These are phyloP conservation scores for Thalassoma bifasciatum DNA, from an alignment of 2,113 vertebrate genomes.

Conservation along the genomic window DNA sequence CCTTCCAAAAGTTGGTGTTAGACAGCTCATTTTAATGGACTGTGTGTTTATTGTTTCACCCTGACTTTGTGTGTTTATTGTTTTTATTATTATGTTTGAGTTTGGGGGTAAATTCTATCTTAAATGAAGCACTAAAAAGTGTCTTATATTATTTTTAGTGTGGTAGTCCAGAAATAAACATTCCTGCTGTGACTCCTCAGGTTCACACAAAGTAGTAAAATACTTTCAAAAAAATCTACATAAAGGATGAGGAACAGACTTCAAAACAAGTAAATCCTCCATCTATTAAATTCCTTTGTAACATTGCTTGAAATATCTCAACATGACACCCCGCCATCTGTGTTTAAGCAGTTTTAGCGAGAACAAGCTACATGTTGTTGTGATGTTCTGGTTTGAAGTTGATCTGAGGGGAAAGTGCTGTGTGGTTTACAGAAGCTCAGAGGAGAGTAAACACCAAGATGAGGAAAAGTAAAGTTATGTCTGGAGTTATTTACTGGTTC, in stretches of 20 bases:
- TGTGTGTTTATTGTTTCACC: too few species aligned
- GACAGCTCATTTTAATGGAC: too few species aligned
- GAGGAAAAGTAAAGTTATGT: too few species aligned
- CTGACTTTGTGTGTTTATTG: too few species aligned
- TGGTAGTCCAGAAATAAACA: not conserved
- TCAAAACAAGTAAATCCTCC: slow-evolving; percentile 11
- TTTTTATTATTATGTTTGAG: too few species aligned
- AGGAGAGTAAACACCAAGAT: slow-evolving; percentile 12
- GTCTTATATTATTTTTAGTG: too few species aligned
- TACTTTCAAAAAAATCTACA: not conserved
- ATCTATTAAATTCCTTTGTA: slow-evolving; percentile 33
- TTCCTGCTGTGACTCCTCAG: not conserved
- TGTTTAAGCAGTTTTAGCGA: slow-evolving; percentile 49
- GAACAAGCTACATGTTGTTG: slow-evolving; percentile 34
- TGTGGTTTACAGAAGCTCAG: slow-evolving; percentile 20
- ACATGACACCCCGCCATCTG: slow-evolving; percentile 59
- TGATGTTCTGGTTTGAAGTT: slow-evolving; percentile 29
- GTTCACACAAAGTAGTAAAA: not conserved
- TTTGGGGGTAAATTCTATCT: too few species aligned
- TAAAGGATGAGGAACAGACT: slow-evolving; percentile 3
- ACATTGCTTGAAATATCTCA: slow-evolving; percentile 49
- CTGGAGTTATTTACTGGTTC: not conserved
- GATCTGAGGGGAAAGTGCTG: slow-evolving; percentile 32
- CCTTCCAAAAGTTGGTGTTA: too few species aligned
- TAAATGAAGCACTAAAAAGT: too few species aligned